Conservation (phyloP, 2,113 vertebrate genomes). For the Coracopsis vasa region DNA sequence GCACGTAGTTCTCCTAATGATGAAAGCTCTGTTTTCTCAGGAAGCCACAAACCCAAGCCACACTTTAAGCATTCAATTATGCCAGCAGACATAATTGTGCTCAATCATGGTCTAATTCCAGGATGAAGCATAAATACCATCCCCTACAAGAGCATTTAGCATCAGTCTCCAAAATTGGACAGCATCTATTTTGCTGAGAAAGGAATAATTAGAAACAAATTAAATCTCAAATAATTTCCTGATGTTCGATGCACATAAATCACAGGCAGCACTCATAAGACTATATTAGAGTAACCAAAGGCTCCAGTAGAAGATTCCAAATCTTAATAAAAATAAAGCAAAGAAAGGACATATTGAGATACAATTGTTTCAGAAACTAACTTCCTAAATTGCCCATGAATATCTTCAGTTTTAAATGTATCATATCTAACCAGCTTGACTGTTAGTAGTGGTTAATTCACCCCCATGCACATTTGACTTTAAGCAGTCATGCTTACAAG, state of each 20-base stretch:
- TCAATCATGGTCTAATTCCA: neutral
- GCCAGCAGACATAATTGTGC: neutral
- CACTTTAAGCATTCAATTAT: neutral
- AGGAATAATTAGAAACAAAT: neutral
- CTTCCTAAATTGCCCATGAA: neutral
- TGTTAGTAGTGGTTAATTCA: neutral
- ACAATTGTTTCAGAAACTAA: neutral
- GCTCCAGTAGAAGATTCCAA: neutral
- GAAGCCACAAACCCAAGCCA: neutral
- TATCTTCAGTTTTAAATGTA: neutral
- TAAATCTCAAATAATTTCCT: slow-evolving; percentile 1
- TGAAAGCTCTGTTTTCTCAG: neutral
- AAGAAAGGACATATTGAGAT: neutral
- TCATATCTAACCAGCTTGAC: neutral
- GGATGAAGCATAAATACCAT: neutral
- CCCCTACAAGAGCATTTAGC: neutral
- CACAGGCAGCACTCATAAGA: neutral
- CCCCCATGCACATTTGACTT: neutral
- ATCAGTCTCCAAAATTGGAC: neutral
- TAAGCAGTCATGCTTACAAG: neutral
- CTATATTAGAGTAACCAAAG: neutral
- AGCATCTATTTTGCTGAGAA: neutral
- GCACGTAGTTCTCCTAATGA: neutral
- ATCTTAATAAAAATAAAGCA: neutral
- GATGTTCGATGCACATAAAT: neutral